Base-by-base conservation (phyloP, 1,140 invertebrate species). In the Diploscapter pachys region DNA sequence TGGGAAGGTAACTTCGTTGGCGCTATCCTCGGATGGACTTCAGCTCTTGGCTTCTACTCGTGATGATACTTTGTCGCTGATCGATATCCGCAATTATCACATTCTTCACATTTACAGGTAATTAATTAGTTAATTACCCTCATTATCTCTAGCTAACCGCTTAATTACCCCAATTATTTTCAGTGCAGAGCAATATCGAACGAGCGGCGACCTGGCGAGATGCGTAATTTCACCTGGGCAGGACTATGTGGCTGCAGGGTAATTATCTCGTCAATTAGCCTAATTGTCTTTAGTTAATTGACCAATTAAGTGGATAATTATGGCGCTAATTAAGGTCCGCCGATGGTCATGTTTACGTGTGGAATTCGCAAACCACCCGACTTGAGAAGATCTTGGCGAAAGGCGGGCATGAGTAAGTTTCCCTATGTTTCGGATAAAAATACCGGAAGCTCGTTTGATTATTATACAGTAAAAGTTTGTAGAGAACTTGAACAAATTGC, bases 181-280 rank as follows among this genome's bases (percentile, higher is more conserved):
- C 31, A 59, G 63, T 53, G 73, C 77, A 11, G 77, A 78, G 54
- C 70, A 72, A 50, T 78, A 78, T 31, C 73, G 74, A 11, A 78
- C 74, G 2, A 66, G 68, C 11, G 72, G 69, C 3, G 77, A 78
- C 57, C 13, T 69, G 2, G 72, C 73, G n/a, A 50, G 71, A 66
- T 80, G 78, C 52, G 53, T 75, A 5, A 31, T 78, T 2, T 76
- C 77, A 51, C 86, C 86, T 68, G 71, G 71, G 51, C 75, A 71
- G 71, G 62, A 71, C n/a, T 72, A 77, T 50, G 66, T 72, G 4
- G 77, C 78, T 50, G 73, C 74, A 50, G 67, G 73, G 63, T 65
- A 65, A 65, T 13, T 50, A 31, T 31, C 9, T 13, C 6, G 31
- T 49, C 57, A 65, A 31, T 65, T 31, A 31, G 63, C 9, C 31